Base-by-base conservation (phyloP, 1,140 invertebrate genomes). In the Carposina sasakii region DNA sequence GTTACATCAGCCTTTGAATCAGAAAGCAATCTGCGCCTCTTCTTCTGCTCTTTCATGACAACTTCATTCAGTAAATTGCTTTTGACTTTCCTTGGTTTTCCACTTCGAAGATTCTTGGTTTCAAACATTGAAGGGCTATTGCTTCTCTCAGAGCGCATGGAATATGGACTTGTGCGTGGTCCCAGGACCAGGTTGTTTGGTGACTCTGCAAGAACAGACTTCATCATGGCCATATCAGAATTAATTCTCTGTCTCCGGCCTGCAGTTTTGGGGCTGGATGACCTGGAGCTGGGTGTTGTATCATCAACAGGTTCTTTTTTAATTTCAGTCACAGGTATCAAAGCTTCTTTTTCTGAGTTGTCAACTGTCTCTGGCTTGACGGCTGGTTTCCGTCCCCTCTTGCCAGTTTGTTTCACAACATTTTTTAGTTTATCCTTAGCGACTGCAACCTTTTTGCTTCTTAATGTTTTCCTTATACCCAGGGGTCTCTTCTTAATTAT, bases 41-140 rank as follows among this genome's bases (percentile, higher is more conserved):
- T 87, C 51, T 84, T 86, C 45, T 76, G 76, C 57, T 83, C 82
- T 45, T 81, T 79, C 54, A 85, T 78, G 1, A 86, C 77, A 57
- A 81, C 73, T 57, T 86, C 84, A 67, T 73, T 81, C 33, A 88
- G 71, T 15, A 88, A 60, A 52, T 87, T 86, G 36, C 75, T 85
- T 43, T 88, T 83, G 4, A 86, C 67, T 48, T 88, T 88, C 16
- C 88, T 71, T 54, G 89, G 85, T 63, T 91, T 91, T 0, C 90
- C 90, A 64, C 90, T 92, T 40, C 90, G 78, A 31, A 91, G 76
- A 37, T 89, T 88, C 47, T 89, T 87, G 9, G 60, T 66, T 57
- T 78, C 73, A 57, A 71, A 67, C 23, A 78, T 51, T 48, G 78
- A 79, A 23, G 82, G 82, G 50, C 85, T 86, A 59, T 82, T 81